Conservation (phyloP, 1,140 invertebrate genomes). For the Pogonus chalceus region DNA sequence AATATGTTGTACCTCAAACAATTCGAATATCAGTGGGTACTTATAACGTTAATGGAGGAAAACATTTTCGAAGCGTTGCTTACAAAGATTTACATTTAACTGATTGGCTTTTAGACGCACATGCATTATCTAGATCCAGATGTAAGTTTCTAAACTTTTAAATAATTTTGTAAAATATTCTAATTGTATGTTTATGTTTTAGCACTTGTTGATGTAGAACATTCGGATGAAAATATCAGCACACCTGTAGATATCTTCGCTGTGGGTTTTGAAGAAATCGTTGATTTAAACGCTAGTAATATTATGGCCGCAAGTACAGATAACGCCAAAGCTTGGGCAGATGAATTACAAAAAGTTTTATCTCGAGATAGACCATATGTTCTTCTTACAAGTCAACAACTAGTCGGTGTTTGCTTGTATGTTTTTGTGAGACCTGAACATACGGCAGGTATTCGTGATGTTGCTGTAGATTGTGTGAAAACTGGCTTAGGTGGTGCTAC, state of each 20-base stretch:
- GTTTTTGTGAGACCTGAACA: constrained; percentile 84
- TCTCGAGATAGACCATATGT: constrained; percentile 84
- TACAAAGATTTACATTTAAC: constrained; percentile 88
- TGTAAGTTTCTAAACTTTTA: constrained; percentile 10
- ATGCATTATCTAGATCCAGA: constrained; percentile 31
- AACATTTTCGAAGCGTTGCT: constrained; percentile 93
- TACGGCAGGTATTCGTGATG: constrained; percentile 79
- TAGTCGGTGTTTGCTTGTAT: constrained; percentile 97
- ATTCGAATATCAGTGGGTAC: constrained; percentile 85
- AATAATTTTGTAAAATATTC: constrained; percentile 10
- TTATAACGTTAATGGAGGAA: constrained; percentile 99
- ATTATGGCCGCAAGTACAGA: constrained; percentile 93
- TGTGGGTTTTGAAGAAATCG: constrained; percentile 98
- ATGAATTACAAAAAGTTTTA: constrained; percentile 86
- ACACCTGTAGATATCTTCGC: constrained; percentile 85
- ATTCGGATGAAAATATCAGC: constrained; percentile 36
- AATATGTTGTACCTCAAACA: constrained; percentile 66
- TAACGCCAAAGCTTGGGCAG: constrained; percentile 93
- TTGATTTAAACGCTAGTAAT: constrained; percentile 96
- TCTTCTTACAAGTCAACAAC: constrained; percentile 86
- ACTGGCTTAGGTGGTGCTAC: constrained; percentile 94
- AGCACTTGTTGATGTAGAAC: constrained; percentile 39
- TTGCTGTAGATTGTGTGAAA: constrained; percentile 91
- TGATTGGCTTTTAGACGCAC: constrained; percentile 89
- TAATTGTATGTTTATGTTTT: constrained; percentile 8